Conservation (phyloP, 2,888 invertebrate species). For the Scelioninae gen. 1 region DNA sequence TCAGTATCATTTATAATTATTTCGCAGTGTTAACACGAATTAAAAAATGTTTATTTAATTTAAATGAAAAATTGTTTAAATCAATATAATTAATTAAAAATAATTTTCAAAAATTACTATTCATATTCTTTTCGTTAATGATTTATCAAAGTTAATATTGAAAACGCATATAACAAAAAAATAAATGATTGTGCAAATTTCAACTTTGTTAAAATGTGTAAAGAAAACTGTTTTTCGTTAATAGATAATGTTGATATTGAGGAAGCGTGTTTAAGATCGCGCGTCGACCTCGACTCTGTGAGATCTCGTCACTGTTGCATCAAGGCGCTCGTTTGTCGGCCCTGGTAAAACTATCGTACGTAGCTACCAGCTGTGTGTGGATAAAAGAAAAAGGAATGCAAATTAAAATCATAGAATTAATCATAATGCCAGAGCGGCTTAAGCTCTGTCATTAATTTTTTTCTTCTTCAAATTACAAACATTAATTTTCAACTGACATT, state of each 20-base stretch:
- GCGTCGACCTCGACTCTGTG: constrained; percentile 81
- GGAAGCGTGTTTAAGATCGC: constrained; percentile 65
- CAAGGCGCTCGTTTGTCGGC: constrained; percentile 81
- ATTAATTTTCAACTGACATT: constrained; percentile 8
- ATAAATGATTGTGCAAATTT: too few relatives aligned
- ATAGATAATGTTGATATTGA: constrained; percentile 58
- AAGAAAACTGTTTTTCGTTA: constrained; percentile 53
- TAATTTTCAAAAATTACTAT: too few relatives aligned
- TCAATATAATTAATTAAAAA: too few relatives aligned
- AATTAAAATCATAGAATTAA: constrained; percentile 62
- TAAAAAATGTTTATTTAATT: too few relatives aligned
- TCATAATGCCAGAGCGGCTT: constrained; percentile 25
- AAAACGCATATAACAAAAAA: too few relatives aligned
- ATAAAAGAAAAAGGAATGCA: constrained; percentile 58
- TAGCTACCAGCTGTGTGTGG: constrained; percentile 54
- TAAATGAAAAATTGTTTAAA: too few relatives aligned
- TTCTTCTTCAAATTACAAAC: constrained; percentile 14
- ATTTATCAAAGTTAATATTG: too few relatives aligned
- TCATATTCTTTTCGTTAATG: too few relatives aligned
- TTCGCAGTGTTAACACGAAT: too few relatives aligned
- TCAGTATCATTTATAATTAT: too few relatives aligned
- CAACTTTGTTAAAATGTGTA: too few relatives aligned
- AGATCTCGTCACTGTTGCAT: constrained; percentile 81
- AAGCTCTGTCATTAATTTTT: constrained; percentile 38
- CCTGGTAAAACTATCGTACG: constrained; percentile 75